Evolutionary conservation across 2,113 vertebrate species (phyloP).

Genomic region (Bungarus multicinctus): DNA sequence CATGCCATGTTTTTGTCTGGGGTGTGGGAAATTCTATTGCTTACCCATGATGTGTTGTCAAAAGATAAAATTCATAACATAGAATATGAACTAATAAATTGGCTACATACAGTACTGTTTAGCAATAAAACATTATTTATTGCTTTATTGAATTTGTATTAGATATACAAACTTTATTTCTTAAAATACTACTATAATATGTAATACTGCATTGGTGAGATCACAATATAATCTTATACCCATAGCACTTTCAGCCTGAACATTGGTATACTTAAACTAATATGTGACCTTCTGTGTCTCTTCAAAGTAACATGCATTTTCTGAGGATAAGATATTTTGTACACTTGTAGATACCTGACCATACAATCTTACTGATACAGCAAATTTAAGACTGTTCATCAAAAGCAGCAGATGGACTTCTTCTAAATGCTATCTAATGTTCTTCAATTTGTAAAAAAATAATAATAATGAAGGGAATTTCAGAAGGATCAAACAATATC

Average conservation of each 20-base stretch:
- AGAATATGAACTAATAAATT: background rate
- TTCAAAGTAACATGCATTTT: background rate
- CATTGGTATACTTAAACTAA: background rate
- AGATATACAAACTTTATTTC: background rate
- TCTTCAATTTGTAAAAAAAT: constrained; percentile 24
- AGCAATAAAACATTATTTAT: background rate
- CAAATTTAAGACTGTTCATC: constrained; percentile 22
- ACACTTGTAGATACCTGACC: background rate
- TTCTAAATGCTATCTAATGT: background rate
- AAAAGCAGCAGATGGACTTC: constrained; percentile 31
- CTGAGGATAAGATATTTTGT: background rate
- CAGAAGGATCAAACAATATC: constrained; percentile 27
- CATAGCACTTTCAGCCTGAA: background rate
- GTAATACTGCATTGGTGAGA: background rate
- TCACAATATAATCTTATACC: background rate
- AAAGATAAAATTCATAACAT: background rate
- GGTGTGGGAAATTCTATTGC: background rate
- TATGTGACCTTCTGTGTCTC: background rate
- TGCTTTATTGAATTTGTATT: background rate
- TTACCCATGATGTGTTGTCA: background rate
- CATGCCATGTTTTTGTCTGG: background rate
- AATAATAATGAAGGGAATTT: constrained; percentile 18
- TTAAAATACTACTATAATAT: background rate
- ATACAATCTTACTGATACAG: background rate
- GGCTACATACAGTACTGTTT: background rate